Evolutionary conservation across 2,888 invertebrate genomes (phyloP).

Genomic region (Cheilosia grossa): DNA sequence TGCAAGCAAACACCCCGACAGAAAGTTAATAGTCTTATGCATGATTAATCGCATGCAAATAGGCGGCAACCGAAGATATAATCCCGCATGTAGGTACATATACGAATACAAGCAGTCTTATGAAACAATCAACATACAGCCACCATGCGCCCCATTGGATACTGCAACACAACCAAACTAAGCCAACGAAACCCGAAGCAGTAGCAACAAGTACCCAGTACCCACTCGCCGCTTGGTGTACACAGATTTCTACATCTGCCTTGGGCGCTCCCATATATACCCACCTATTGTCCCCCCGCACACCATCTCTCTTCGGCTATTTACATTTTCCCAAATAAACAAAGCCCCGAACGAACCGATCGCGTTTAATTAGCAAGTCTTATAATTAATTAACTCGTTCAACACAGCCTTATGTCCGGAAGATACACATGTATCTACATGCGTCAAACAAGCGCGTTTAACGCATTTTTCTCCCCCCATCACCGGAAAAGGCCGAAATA

Average conservation of each 20-base stretch:
- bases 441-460: constrained; percentile 60
- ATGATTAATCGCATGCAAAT: constrained; percentile 72
- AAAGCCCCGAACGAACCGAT: too few relatives aligned
- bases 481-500: constrained; percentile 37
- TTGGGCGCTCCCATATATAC: too few relatives aligned
- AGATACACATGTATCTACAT: constrained; percentile 68
- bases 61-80: constrained; percentile 70
- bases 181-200: constrained; percentile 40
- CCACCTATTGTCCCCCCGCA: neutral
- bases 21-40: constrained; percentile 55
- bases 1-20: constrained; percentile 40
- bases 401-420: constrained; percentile 62
- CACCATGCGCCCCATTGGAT: constrained; percentile 61
- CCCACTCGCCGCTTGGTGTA: constrained; percentile 18
- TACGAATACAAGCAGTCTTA: constrained; percentile 44
- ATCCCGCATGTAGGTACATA: constrained; percentile 19
- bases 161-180: neutral
- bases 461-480: constrained; percentile 23
- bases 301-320: neutral
- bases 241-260: constrained; percentile 6
- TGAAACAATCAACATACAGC: constrained; percentile 62
- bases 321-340: constrained; percentile 71
- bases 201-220: constrained; percentile 54
- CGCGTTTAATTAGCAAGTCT: constrained; percentile 73
- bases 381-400: constrained; percentile 71